Conservation (phyloP, 2,888 invertebrate genomes). For the Blera fallax region DNA sequence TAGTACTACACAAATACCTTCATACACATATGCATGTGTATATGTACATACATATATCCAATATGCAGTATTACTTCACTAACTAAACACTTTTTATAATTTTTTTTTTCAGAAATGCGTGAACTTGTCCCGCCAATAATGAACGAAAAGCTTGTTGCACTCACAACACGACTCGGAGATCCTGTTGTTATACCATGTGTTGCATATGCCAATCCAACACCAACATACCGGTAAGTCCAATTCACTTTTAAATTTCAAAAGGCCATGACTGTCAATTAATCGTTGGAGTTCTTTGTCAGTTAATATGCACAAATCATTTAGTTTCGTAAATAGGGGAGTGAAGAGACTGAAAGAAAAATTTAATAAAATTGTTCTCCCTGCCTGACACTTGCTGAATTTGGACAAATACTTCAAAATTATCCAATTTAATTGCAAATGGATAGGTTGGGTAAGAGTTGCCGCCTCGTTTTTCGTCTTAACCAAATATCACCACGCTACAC, state of each 20-base stretch:
- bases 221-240: constrained; percentile 83
- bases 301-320: no score
- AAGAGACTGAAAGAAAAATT: no score
- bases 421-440: neutral
- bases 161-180: constrained; percentile 83
- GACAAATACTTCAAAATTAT: no score
- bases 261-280: neutral
- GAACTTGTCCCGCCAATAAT: constrained; percentile 84
- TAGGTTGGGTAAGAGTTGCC: neutral
- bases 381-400: no score
- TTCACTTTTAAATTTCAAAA: neutral
- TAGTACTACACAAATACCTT: no score
- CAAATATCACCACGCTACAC: neutral
- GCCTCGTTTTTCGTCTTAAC: neutral
- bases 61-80: no score
- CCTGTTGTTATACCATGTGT: constrained; percentile 85
- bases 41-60: no score
- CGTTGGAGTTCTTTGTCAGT: neutral
- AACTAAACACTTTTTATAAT: neutral
- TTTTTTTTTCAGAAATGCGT: constrained; percentile 82
- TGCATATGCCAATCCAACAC: constrained; percentile 85
- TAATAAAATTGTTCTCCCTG: no score
- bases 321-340: no score
- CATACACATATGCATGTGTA: no score
- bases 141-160: constrained; percentile 83